Evolutionary conservation across 2,113 vertebrate genomes (phyloP).

Genomic region (Cheilinus undulatus): DNA sequence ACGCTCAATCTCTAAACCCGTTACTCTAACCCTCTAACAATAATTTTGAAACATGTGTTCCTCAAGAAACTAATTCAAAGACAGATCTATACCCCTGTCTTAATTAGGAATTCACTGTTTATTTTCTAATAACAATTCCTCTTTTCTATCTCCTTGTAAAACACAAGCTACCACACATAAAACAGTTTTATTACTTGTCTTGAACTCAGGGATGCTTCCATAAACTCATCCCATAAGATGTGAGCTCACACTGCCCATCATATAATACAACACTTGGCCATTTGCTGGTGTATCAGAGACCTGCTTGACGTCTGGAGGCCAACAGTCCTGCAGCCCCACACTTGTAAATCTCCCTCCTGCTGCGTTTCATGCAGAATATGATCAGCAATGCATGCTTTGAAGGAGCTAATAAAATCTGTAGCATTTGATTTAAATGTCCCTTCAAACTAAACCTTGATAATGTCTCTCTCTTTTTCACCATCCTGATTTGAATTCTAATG

Average conservation of each 20-base stretch:
- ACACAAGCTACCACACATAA: background rate
- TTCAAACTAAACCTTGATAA: too few relatives aligned
- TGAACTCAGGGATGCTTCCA: background rate
- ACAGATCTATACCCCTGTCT: background rate
- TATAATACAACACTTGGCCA: background rate
- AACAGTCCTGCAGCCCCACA: background rate
- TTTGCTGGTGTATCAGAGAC: background rate
- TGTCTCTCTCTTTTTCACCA: too few relatives aligned
- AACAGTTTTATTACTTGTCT: background rate
- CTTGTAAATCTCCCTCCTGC: background rate
- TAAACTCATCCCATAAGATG: conserved; percentile 1
- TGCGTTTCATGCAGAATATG: too few relatives aligned
- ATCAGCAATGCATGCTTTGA: too few relatives aligned
- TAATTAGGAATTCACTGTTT: background rate
- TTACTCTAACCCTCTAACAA: background rate
- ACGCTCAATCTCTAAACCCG: background rate
- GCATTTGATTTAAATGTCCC: too few relatives aligned
- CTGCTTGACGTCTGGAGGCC: background rate
- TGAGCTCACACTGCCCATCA: background rate
- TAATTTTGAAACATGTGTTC: background rate
- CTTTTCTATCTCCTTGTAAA: background rate
- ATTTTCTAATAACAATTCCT: background rate
- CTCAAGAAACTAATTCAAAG: background rate
- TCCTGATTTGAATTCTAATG: too few relatives aligned
- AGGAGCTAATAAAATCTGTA: too few relatives aligned